Base-by-base conservation (phyloP, 2,113 vertebrate species). In the Tachycineta bicolor region DNA sequence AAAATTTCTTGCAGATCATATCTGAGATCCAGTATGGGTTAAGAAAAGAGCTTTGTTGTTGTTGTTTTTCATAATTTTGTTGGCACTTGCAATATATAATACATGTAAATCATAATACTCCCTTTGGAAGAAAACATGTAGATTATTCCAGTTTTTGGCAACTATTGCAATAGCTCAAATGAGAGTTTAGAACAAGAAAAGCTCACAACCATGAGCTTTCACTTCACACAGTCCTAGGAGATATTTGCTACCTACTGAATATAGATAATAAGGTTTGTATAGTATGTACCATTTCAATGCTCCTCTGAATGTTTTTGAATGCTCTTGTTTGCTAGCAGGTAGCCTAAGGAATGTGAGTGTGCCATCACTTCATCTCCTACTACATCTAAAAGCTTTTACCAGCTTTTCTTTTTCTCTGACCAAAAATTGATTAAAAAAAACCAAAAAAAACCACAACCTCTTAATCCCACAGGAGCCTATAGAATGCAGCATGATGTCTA, bases 1-100 rank as follows among this genome's bases (percentile, higher is more conserved):
- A 82, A 94, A 93, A 95, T 79, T 81, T 46, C 83, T 82, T 50
- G 56, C 75, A 95, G 87, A 56, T 97, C 65, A 85, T 37, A 89
- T 94, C 71, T 85, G 83, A 95, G 83, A 90, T 75, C 43, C 55
- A 95, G 47, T 31, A 60, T 59, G 59, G 12, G 33, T 83, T 95
- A 97, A 85, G 69, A 84, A 92, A 91, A 87, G 64, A 65, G 87
- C 82, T 94, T 70, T 21, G 85, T 82, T 94, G 41, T 91, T 37
- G 37, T 37, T 37, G 37, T 92, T 56, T 56, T 26, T 28, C 6
- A 84, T 76, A 19, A 76, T 89, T 84, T 78, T 85, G 33, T 79
- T 94, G 77, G 41, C 65, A 85, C 74, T 83, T 87, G 68, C 20
- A 89, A 91, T 95, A 84, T 55, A 60, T 17, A 96, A 64, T 33